A percentile compares a stretch with the other conserved stretches of the same genome.
Evolutionary conservation across 2,113 vertebrate species (phyloP).

Genomic region (Melanerpes aurifrons): DNA sequence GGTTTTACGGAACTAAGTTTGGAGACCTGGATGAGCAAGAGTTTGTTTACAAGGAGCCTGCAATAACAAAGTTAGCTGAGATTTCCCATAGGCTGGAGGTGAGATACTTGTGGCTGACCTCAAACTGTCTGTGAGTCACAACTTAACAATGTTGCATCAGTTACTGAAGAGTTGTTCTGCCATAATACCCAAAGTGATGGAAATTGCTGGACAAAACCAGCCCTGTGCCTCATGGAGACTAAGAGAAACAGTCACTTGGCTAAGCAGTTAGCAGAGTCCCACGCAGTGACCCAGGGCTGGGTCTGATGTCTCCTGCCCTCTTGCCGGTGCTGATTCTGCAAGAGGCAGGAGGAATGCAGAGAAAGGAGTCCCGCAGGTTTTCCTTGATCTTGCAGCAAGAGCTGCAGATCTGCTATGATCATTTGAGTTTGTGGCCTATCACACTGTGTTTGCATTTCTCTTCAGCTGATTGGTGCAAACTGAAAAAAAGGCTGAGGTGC

Average conservation of each 20-base stretch:
- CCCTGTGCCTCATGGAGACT: not conserved
- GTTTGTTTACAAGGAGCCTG: slow-evolving; percentile 98
- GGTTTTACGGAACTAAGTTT: slow-evolving; percentile 96
- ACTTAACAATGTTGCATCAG: not conserved
- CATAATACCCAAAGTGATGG: not conserved
- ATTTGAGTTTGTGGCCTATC: not conserved
- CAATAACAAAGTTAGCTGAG: slow-evolving; percentile 97
- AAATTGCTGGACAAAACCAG: not conserved
- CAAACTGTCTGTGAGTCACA: not conserved
- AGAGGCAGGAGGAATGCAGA: not conserved
- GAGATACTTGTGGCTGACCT: slow-evolving; percentile 23
- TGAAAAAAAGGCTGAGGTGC: not conserved
- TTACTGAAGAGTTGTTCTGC: not conserved
- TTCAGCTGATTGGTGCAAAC: not conserved
- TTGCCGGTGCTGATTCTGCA: not conserved
- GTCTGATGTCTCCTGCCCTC: not conserved
- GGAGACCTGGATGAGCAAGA: slow-evolving; percentile 98
- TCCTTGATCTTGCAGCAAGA: not conserved
- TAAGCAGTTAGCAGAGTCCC: not conserved
- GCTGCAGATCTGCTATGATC: not conserved
- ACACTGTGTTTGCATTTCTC: not conserved
- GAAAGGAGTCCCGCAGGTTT: not conserved
- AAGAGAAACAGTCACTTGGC: not conserved
- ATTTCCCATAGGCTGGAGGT: slow-evolving; percentile 98
- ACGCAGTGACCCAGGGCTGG: not conserved